Base-by-base conservation (phyloP, 2,113 vertebrate species). In the Muntiacus muntjak region DNA sequence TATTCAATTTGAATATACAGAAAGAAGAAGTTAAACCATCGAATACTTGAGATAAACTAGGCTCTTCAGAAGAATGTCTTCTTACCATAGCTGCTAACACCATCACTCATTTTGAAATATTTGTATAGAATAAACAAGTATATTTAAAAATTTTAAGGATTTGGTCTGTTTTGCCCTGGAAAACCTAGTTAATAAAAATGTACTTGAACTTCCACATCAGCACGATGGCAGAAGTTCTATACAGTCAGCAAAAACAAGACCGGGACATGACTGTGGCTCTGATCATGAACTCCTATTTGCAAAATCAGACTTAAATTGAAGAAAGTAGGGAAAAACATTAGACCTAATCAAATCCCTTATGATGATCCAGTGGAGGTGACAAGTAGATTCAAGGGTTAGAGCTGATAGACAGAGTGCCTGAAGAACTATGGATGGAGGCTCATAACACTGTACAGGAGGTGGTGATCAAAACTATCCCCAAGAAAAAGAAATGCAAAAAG, bases 111-210 rank as follows among this genome's bases (percentile, higher is more conserved):
- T 97, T 90, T 52, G 36, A 78, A 91, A 85, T 5, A 36, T n/a
- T 47, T 60, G 3, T 45, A 6, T 57, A 8, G 7, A 76, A 40
- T 74, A 82, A 58, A 92, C 45, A 3, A 30, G 5, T 17, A 10
- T 43, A 47, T 89, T 88, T 88, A 7, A 64, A 89, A 82, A 55
- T 57, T 94, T 78, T n/a, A 57, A 97, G 16, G 13, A 40, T 50
- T 81, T 19, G 0, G 9, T 91, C 30, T 74, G 0, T 74, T 81
- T 91, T 87, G 76, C 36, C 4, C 33, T 54, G 14, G 76, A 79
- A 45, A 30, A 6, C 3, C 9, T 74, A 47, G 30, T 84, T n/a
- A 76, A 55, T 81, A 57, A 43, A 76, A 67, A 92, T 16, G 2
- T 79, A 40, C 36, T 82, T 88, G 45, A 86, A 79, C 33, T 71